phyloP scores from a whole-genome alignment of 1,140 invertebrate genomes.

The Planococcus citri region DNA sequence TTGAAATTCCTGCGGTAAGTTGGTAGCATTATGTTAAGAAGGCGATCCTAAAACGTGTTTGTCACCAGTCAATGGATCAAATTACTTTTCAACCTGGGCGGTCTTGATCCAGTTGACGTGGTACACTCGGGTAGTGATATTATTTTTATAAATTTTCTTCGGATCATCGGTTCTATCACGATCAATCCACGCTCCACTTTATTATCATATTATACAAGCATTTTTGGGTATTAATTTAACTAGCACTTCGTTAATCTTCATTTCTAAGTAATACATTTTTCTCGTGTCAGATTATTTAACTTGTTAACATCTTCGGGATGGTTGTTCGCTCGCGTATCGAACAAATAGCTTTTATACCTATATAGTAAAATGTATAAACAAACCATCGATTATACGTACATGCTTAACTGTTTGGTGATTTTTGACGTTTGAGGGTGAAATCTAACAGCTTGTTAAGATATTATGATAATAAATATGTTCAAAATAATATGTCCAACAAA shows the following conservation, averaged over 20 bases:
- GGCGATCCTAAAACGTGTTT: constrained; percentile 18
- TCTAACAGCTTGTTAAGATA: too few relatives aligned
- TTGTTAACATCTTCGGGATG: not conserved
- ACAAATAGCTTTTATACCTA: not conserved
- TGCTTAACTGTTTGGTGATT: too few relatives aligned
- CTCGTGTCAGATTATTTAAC: constrained; percentile 1
- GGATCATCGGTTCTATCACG: constrained; percentile 18
- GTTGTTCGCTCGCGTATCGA: not conserved
- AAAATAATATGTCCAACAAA: too few relatives aligned
- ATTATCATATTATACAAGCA: constrained; percentile 15
- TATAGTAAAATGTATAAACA: too few relatives aligned
- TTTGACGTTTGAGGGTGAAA: too few relatives aligned
- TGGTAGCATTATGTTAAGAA: constrained; percentile 13
- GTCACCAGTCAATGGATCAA: constrained; percentile 13
- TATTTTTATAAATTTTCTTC: constrained; percentile 19
- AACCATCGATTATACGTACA: not conserved
- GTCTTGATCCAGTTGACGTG: constrained; percentile 13
- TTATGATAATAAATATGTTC: too few relatives aligned
- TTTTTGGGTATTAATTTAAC: constrained; percentile 16
- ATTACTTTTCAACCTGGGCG: constrained; percentile 17
- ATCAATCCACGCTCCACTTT: constrained; percentile 16
- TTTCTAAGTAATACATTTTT: not conserved
- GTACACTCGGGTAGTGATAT: not conserved
- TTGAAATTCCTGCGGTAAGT: constrained; percentile 16
- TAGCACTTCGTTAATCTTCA: constrained; percentile 8